A percentile compares a stretch with the other conserved stretches of the same genome.
phyloP scores from a whole-genome alignment of 2,113 vertebrate species.

The Rhipidura dahli region DNA sequence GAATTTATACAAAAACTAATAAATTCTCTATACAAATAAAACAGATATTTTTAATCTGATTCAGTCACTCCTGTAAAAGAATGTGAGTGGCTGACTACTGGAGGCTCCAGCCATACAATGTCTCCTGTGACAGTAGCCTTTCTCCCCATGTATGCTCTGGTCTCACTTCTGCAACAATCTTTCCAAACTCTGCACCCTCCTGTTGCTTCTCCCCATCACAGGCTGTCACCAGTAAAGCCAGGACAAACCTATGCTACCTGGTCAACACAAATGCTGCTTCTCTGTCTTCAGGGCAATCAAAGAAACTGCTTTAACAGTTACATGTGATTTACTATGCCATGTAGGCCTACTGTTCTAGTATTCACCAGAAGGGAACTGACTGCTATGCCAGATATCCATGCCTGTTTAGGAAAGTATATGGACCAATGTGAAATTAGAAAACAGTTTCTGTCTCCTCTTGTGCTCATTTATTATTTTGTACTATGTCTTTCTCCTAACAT shows the following conservation, averaged over 20 bases:
- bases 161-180: background rate
- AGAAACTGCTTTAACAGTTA: background rate
- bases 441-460: background rate
- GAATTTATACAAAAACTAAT: background rate
- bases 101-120: background rate
- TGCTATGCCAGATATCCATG: background rate
- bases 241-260: background rate
- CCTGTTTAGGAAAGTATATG: background rate
- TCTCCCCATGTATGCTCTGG: rapidly evolving
- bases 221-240: background rate
- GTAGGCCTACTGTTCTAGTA: background rate
- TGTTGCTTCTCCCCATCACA: background rate
- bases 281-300: background rate
- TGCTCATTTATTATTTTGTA: background rate
- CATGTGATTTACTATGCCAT: rapidly evolving
- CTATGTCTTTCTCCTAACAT: background rate
- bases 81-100: background rate
- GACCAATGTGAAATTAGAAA: background rate
- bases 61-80: background rate
- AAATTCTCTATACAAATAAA: background rate
- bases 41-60: background rate
- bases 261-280: background rate
- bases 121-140: rapidly evolving
- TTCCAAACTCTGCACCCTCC: background rate
- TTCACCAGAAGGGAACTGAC: background rate